Percentiles rank a stretch among this genome's conserved stretches.
These are phyloP conservation scores for Porites evermanni DNA, from an alignment of 92 coral and sea anemone species.

Conservation along the genomic window DNA sequence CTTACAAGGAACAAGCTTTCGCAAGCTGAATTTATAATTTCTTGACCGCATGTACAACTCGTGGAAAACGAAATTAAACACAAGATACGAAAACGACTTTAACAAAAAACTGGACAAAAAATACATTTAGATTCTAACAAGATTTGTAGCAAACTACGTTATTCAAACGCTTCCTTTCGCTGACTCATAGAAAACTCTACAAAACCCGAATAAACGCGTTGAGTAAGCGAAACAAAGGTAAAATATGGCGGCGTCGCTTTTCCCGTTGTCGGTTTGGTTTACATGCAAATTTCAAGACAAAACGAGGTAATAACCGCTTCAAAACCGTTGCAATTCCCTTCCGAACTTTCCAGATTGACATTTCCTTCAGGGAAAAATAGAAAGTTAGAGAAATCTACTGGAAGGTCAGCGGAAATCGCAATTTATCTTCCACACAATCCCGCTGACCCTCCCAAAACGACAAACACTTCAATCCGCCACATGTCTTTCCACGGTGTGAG, in stretches of 20 bases:
- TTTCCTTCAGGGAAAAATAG: slow-evolving; percentile 24
- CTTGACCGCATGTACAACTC: background rate
- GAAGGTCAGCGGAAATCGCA: slow-evolving; percentile 85
- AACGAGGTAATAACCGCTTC: background rate
- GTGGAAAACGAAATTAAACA: background rate
- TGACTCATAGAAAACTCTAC: background rate
- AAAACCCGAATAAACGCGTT: slow-evolving; percentile 8
- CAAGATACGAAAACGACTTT: background rate
- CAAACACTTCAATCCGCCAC: slow-evolving; percentile 30
- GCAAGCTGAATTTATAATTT: background rate
- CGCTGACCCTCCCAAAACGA: slow-evolving; percentile 78
- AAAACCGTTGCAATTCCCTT: background rate
- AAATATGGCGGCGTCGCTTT: slow-evolving; percentile 50
- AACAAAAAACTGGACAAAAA: background rate
- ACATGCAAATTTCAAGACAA: background rate
- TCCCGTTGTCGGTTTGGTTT: slow-evolving; percentile 16
- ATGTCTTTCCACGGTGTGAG: background rate
- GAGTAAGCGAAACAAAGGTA: slow-evolving; percentile 33
- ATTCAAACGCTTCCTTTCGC: background rate
- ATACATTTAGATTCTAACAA: background rate
- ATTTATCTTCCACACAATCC: slow-evolving; percentile 51
- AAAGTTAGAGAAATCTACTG: slow-evolving; percentile 43
- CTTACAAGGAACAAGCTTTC: background rate
- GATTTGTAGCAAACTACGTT: background rate
- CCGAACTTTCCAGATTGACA: background rate